A percentile compares a stretch with the other conserved stretches of the same genome.
These are phyloP conservation scores for Agonum fuliginosum DNA, from an alignment of 2,888 invertebrate species.

Conservation along the genomic window DNA sequence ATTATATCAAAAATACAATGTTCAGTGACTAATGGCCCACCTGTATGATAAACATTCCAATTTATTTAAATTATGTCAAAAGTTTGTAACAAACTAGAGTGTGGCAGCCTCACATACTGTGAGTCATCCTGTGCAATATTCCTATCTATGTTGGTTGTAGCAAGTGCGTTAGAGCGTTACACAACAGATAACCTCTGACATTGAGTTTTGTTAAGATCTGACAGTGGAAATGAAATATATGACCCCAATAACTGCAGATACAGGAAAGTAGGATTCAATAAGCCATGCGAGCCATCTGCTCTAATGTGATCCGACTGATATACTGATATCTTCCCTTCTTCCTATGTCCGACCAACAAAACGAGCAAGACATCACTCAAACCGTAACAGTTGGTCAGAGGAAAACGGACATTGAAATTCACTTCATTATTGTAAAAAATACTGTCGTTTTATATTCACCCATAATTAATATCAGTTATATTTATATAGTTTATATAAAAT, in stretches of 20 bases:
- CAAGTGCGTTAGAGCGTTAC: neutral
- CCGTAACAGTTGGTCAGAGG: constrained; percentile 7
- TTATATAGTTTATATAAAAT: no score
- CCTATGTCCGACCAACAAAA: neutral
- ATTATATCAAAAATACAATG: no score
- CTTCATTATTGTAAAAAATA: no score
- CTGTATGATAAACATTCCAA: no score
- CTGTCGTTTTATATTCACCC: no score
- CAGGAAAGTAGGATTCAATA: constrained; percentile 29
- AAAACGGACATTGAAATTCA: neutral
- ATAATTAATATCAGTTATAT: no score
- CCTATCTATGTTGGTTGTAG: no score
- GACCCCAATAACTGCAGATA: constrained; percentile 34
- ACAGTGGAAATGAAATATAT: constrained; percentile 24
- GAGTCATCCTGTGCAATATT: no score
- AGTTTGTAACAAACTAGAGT: no score
- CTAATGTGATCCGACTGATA: constrained; percentile 8
- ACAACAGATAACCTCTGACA: neutral
- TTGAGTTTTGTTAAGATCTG: neutral
- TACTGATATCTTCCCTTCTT: constrained; percentile 4
- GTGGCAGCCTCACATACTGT: no score
- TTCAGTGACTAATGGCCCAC: no score
- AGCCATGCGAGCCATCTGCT: constrained; percentile 22
- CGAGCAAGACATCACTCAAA: constrained; percentile 27
- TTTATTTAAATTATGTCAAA: no score